Evolutionary conservation across 2,797 vertebrate genomes (phyloP), one percentile per base, ranked within the genome.

Genomic region (Tenualosa thibaudeaui): DNA sequence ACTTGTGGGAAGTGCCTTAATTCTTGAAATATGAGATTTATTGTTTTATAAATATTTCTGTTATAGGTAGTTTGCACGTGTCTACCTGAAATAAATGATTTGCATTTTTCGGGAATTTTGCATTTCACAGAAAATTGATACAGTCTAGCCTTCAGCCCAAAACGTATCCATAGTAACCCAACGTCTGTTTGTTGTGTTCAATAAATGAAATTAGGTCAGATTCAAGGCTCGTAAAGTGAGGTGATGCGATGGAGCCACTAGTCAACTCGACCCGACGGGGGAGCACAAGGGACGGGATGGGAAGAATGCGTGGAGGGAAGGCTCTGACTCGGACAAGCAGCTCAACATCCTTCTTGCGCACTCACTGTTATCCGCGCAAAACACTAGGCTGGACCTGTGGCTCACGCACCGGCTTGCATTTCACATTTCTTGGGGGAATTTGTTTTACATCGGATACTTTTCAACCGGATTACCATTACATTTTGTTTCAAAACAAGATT

Each of bases 301-400:
- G 71, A 75, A 13, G 68, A 40, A 75, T 75, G 68, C 15, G 37
- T 5, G 37, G 31, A 78, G 40, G 71, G 71, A 78, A 78, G 71
- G 71, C 7, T 43, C 40, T 78, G 22, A 78, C 17, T 40, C 17
- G 5, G 19, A 46, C 71, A 78, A 19, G 71, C 71, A 78, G 40
- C 40, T 19, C 71, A 78, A 78, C 71, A 78, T 43, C 71, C 40
- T 78, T 40, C 10, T 7, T 46, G 37, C 22, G 40, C 71, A 78
- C 43, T 78, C 68, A 71, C 68, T 31, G 68, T 13, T 71, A 17
- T 71, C 71, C 43, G 40, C 40, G 37, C 71, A 22, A 17, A 19
- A 40, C 15, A 46, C 71, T 8, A 37, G 71, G 8, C 71, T 46
- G 40, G 40, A 78, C 40, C 71, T 43, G 37, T 3, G 37, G 71